These are phyloP conservation scores for Dilophus febrilis DNA, from an alignment of 2,888 invertebrate genomes.

Conservation along the genomic window DNA sequence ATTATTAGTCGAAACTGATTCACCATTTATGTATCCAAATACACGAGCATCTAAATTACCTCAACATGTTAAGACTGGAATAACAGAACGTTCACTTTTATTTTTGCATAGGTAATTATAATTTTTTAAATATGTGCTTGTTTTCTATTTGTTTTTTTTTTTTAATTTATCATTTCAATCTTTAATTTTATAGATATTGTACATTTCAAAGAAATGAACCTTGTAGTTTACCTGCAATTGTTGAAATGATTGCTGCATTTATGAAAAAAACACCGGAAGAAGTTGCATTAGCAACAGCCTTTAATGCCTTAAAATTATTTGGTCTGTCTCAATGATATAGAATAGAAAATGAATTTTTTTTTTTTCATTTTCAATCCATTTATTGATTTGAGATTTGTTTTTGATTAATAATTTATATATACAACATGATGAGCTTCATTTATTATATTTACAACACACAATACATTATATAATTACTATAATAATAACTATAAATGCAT, in stretches of 20 bases:
- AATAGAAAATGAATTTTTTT: too few relatives aligned
- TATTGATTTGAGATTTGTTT: too few relatives aligned
- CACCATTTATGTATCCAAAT: slow-evolving; percentile 93
- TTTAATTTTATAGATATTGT: slow-evolving; percentile 46
- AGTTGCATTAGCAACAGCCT: slow-evolving; percentile 76
- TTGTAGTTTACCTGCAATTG: slow-evolving; percentile 79
- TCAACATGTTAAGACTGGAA: slow-evolving; percentile 65
- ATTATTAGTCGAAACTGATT: slow-evolving; percentile 79
- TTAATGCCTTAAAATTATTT: slow-evolving; percentile 80
- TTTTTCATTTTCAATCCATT: too few relatives aligned
- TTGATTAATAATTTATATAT: too few relatives aligned
- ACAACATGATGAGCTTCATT: too few relatives aligned
- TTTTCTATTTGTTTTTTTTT: background rate
- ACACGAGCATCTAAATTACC: slow-evolving; percentile 84
- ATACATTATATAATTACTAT: too few relatives aligned
- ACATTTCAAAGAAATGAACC: slow-evolving; percentile 95
- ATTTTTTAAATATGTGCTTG: background rate
- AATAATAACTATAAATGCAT: too few relatives aligned
- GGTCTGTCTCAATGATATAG: slow-evolving; percentile 52
- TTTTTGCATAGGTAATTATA: slow-evolving; percentile 30
- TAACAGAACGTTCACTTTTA: slow-evolving; percentile 57
- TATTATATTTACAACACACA: too few relatives aligned
- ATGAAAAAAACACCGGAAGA: slow-evolving; percentile 74
- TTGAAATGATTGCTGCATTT: slow-evolving; percentile 89
- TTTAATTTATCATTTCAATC: background rate